Evolutionary conservation across 2,113 vertebrate genomes (phyloP).

Genomic region (Epinephelus fuscoguttatus): DNA sequence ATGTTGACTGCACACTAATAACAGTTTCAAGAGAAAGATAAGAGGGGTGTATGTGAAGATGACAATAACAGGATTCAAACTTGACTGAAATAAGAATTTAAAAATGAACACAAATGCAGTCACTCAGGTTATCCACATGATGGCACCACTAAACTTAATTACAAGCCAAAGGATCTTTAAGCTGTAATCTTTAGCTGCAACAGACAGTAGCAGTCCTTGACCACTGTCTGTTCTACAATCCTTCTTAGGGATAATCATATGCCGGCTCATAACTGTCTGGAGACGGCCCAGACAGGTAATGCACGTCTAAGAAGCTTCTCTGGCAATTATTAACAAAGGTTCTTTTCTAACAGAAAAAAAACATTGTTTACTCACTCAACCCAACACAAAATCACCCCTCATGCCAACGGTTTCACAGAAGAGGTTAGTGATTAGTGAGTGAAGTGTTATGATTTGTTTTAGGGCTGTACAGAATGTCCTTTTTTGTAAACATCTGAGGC

Average conservation of each 20-base stretch:
- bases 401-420: conserved; percentile 2
- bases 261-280: conserved; percentile 64
- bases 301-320: not conserved
- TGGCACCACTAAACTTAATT: conserved; percentile 45
- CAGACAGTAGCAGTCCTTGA: conserved; percentile 35
- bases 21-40: not conserved
- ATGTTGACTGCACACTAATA: not conserved
- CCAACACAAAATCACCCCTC: conserved; percentile 10
- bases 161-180: conserved; percentile 1
- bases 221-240: conserved; percentile 52
- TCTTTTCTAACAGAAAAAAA: not conserved
- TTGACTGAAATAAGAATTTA: not conserved
- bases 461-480: too few species aligned
- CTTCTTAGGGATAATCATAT: conserved; percentile 60
- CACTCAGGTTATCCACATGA: conserved; percentile 58
- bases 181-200: conserved; percentile 52
- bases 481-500: too few species aligned
- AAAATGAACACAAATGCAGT: conserved; percentile 15
- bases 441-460: not conserved
- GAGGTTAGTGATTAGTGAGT: conserved; percentile 46
- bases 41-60: not conserved
- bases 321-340: not conserved
- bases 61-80: not conserved
- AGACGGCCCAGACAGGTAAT: conserved; percentile 23
- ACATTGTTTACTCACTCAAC: not conserved